Evolutionary conservation across 2,888 invertebrate genomes (phyloP), one percentile per base, ranked within the genome.

Genomic region (Melanargia galathea): DNA sequence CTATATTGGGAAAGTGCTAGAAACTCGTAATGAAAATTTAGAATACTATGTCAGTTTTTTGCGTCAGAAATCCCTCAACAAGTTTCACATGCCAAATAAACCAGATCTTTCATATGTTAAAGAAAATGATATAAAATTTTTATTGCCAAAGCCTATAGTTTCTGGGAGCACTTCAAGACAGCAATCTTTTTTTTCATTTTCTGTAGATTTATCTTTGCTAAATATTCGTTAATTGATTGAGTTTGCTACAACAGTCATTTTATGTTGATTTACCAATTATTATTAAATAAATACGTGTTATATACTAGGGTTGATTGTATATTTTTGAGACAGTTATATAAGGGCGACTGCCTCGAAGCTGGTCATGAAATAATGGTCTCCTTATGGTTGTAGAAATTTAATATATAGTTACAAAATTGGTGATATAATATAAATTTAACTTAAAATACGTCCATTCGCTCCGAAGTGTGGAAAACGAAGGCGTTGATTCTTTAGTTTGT

Each of bases 11-110:
- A 38, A 38, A 38, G 38, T 38, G 11, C 10, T 38, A 38, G 38
- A 38, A 38, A 38, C 10, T 38, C 38, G 38, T 38, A 38, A 38
- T n/a, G n/a, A 38, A 13, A 13, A 38, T 4, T 11, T 38, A 38
- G 38, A 38, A 38, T 38, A 38, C 38, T 38, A 35, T 35, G 35
- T 35, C 35, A 35, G 35, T 35, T 35, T 35, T 35, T 35, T 35
- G 35, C 35, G 35, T 35, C 35, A 35, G 13, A 35, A 35, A 35
- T 35, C 35, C 35, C 13, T 35, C 35, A 35, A 35, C 35, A 35
- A 35, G 13, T 35, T 35, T 35, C 35, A 13, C 38, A 38, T 38
- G 38, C 38, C 38, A n/a, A 2, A 38, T 13, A 4, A 38, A 13
- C 38, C n/a, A 38, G 38, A 38, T 38, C 13, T 38, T 13, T 38